A percentile compares a stretch with the other conserved stretches of the same genome.
phyloP scores from a whole-genome alignment of 2,888 invertebrate genomes.

The Pandemis corylana region DNA sequence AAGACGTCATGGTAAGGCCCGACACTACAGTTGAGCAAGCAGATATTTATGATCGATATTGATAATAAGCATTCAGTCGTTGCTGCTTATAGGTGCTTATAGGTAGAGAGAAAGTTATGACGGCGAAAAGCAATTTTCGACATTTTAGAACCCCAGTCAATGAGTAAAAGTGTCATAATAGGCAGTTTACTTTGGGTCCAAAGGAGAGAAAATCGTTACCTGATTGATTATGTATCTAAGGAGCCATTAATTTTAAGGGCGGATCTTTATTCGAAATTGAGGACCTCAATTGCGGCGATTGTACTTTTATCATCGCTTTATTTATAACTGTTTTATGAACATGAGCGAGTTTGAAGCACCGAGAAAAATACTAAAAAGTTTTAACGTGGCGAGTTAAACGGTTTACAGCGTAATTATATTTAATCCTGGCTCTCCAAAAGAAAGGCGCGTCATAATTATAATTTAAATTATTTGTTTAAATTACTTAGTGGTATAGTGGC shows the following conservation, averaged over 20 bases:
- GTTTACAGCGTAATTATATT: conserved; percentile 31
- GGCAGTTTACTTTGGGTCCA: neutral
- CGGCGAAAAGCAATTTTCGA: neutral
- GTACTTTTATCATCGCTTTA: conserved; percentile 34
- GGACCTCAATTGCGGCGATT: conserved; percentile 23
- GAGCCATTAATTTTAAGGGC: conserved; percentile 6
- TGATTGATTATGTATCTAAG: conserved; percentile 21
- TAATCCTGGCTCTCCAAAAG: conserved; percentile 7
- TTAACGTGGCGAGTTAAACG: conserved; percentile 21
- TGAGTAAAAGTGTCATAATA: neutral
- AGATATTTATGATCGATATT: no score
- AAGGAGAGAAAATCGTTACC: neutral
- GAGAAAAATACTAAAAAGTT: conserved; percentile 19
- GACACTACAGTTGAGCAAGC: no score
- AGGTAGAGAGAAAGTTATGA: no score
- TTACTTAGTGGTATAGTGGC: no score
- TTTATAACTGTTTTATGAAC: conserved; percentile 32
- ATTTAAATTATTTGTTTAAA: no score
- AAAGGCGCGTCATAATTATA: no score
- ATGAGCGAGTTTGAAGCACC: conserved; percentile 15
- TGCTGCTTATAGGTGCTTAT: no score
- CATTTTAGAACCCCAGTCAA: neutral
- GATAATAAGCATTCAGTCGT: no score
- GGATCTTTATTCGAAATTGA: conserved; percentile 24
- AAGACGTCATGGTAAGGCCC: no score